Conservation (phyloP, 2,113 vertebrate genomes). For the Cebidichthys violaceus region DNA sequence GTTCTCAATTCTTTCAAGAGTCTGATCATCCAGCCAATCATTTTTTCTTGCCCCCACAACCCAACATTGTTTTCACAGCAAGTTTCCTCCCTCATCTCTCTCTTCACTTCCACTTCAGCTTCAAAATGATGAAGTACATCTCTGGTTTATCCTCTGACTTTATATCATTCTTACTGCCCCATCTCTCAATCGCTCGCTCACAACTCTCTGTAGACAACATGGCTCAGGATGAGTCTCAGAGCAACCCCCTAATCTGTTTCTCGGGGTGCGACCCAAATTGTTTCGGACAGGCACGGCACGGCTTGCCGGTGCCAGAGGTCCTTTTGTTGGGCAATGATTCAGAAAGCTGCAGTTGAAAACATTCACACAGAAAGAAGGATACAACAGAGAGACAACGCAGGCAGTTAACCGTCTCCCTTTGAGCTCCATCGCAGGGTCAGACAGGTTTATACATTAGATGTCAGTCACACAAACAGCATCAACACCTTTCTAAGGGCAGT, state of each 20-base stretch:
- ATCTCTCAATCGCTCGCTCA: not conserved
- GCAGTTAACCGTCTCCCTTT: slow-evolving; percentile 14
- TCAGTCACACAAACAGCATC: slow-evolving; percentile 26
- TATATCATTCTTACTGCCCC: slow-evolving; percentile 1
- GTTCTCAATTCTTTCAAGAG: slow-evolving; percentile 12
- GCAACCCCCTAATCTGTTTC: slow-evolving; percentile 30
- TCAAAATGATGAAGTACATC: slow-evolving; percentile 24
- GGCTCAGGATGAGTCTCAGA: slow-evolving; percentile 32
- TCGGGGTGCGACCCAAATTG: slow-evolving; percentile 50
- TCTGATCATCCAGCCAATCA: slow-evolving; percentile 17
- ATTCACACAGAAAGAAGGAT: slow-evolving; percentile 21
- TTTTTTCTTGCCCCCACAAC: slow-evolving; percentile 6
- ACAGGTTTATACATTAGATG: slow-evolving; percentile 18
- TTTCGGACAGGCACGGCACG: slow-evolving; percentile 50
- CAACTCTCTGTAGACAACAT: slow-evolving; percentile 40
- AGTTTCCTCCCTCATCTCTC: slow-evolving; percentile 23
- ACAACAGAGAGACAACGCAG: slow-evolving; percentile 17
- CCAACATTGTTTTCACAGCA: slow-evolving; percentile 10
- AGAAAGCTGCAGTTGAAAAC: slow-evolving; percentile 46
- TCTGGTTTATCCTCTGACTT: slow-evolving; percentile 40
- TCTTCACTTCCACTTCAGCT: slow-evolving; percentile 26
- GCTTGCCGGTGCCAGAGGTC: slow-evolving; percentile 53
- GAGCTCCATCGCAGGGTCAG: slow-evolving; percentile 8
- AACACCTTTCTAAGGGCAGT: slow-evolving; percentile 15
- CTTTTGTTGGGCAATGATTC: slow-evolving; percentile 52